Base-by-base conservation (phyloP, 2,113 vertebrate species). In the Syngnathus typhle region DNA sequence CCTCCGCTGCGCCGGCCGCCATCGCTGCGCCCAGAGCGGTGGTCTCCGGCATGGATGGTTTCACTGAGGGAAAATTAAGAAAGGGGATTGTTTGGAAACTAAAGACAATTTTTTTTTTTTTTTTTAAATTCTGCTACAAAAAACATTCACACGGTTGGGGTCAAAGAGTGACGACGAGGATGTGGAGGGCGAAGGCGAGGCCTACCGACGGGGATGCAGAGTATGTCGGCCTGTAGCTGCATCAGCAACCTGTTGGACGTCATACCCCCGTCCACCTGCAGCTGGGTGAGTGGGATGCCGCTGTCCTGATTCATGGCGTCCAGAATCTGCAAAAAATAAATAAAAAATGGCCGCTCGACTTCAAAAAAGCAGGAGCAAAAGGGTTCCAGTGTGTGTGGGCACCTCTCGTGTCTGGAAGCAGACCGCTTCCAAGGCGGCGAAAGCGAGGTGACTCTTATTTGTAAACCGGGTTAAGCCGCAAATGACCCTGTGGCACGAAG, bases 401-500 rank as follows among this genome's bases (percentile, higher is more conserved):
- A 93, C 95, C 94, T 98, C 95, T 85, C 93, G 90, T 38, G 95
- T 95, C 87, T 98, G 95, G 83, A 98, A 98, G 81, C 95, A 96
- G 60, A 98, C 95, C 0, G 96, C 95, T 86, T 98, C 96, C 75
- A 98, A 84, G 0, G 96, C 95, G 81, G 96, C 94, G 37, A 96
- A 98, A 7, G 95, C 94, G 1, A 98, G 89, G 77, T 98, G 96
- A 5, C 90, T 93, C 86, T 91, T 94, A 72, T 96, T 98, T 47
- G 96, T 98, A 76, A 96, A 98, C 88, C 96, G 95, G 77, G 96
- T 98, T 74, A 98, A 90, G 49, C 96, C 96, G 75, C 96, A 98
- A 77, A 98, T 98, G 83, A 98, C 96, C 76, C 96, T 98, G 88
- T 44, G 62, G 59, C 61, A 79, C 7, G 38, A 11, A 77, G 16